phyloP scores from a whole-genome alignment of 2,888 invertebrate species.

The Bombylius major region DNA sequence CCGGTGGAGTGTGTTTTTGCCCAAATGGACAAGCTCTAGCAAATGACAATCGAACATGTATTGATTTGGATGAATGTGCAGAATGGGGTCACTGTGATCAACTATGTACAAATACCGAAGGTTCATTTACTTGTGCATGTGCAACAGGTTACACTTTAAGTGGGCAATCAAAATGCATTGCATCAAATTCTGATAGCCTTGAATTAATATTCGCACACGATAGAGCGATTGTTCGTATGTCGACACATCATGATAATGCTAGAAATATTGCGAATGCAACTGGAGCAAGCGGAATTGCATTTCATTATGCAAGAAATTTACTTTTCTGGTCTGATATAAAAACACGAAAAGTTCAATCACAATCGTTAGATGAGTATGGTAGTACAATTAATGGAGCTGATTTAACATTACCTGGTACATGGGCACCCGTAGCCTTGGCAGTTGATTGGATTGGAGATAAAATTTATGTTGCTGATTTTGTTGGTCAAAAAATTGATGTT shows the following conservation, averaged over 20 bases:
- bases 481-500: slow-evolving; percentile 89
- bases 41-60: slow-evolving; percentile 71
- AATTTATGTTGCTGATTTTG: slow-evolving; percentile 84
- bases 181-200: slow-evolving; percentile 44
- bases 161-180: slow-evolving; percentile 50
- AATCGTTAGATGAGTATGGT: slow-evolving; percentile 35
- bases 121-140: slow-evolving; percentile 74
- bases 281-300: slow-evolving; percentile 76
- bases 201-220: slow-evolving; percentile 59
- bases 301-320: slow-evolving; percentile 59
- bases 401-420: slow-evolving; percentile 67
- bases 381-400: slow-evolving; percentile 41
- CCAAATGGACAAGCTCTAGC: slow-evolving; percentile 72
- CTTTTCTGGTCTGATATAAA: slow-evolving; percentile 86
- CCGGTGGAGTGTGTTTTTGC: slow-evolving; percentile 85
- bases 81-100: slow-evolving; percentile 96
- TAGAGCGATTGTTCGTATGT: slow-evolving; percentile 57
- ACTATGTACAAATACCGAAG: slow-evolving; percentile 77
- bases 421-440: slow-evolving; percentile 83
- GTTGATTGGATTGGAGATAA: slow-evolving; percentile 97
- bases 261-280: slow-evolving; percentile 65
- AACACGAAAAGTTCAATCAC: slow-evolving; percentile 60
- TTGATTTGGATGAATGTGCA: slow-evolving; percentile 81
- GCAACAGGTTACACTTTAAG: slow-evolving; percentile 58
- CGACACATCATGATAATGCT: slow-evolving; percentile 49